phyloP scores from a whole-genome alignment of 2,113 vertebrate genomes.

The Dicrurus megarhynchus region DNA sequence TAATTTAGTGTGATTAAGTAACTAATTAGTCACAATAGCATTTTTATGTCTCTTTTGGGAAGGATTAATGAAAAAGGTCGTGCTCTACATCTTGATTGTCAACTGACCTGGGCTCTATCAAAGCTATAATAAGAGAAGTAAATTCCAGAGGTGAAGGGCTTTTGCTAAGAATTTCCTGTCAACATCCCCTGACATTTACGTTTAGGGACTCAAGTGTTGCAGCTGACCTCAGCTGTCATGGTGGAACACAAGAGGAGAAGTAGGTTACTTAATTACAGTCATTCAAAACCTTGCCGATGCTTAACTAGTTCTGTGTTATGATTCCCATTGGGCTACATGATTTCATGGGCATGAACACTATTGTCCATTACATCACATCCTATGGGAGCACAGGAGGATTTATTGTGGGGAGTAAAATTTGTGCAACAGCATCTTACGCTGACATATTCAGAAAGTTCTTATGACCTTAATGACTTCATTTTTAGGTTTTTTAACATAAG shows the following conservation, averaged over 20 bases:
- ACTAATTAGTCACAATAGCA: background rate
- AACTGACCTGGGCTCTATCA: background rate
- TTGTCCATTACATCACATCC: constrained; percentile 5
- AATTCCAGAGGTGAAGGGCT: constrained; percentile 17
- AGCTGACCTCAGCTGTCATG: constrained; percentile 21
- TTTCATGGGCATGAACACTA: background rate
- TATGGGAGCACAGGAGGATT: background rate
- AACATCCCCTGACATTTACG: constrained; percentile 12
- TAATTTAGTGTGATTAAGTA: background rate
- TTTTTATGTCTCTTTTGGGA: background rate
- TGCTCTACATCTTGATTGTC: background rate
- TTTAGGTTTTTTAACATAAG: background rate
- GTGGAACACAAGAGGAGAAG: background rate
- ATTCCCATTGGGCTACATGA: background rate
- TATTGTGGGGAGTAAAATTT: background rate
- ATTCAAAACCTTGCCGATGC: background rate
- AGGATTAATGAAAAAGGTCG: background rate
- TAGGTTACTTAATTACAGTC: constrained; percentile 49
- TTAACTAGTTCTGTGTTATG: background rate
- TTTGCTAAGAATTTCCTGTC: constrained; percentile 27
- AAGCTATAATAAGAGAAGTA: background rate
- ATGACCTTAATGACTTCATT: background rate
- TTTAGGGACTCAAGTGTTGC: background rate
- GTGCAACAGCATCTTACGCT: background rate
- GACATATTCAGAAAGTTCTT: background rate